These are phyloP conservation scores for Ciconia maguari DNA, from an alignment of 2,113 vertebrate species.

Conservation along the genomic window DNA sequence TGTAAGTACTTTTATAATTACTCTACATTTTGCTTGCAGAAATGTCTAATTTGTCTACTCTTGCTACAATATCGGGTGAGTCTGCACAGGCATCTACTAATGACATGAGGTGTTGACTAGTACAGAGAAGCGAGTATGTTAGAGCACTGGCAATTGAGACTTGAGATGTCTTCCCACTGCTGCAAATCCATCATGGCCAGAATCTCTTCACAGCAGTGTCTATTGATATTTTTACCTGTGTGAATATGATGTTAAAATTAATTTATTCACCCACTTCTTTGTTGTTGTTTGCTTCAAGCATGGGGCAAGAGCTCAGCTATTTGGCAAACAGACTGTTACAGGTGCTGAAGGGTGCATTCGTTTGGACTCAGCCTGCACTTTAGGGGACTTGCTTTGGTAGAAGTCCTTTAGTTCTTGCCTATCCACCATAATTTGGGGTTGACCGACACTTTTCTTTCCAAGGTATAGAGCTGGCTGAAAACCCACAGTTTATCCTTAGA, in stretches of 20 bases:
- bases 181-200: background rate
- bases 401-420: background rate
- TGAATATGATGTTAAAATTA: background rate
- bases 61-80: background rate
- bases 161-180: background rate
- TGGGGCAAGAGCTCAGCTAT: background rate
- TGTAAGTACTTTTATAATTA: constrained; percentile 76
- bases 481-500: background rate
- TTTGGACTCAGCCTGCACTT: background rate
- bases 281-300: background rate
- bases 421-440: background rate
- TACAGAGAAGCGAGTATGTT: background rate
- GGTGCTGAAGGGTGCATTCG: background rate
- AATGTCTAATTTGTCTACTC: background rate
- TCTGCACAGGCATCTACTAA: background rate
- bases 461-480: background rate
- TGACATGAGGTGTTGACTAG: background rate
- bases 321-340: background rate
- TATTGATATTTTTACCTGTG: background rate
- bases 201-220: background rate
- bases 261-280: background rate
- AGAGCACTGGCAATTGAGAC: background rate
- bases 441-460: background rate
- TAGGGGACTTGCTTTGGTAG: background rate
- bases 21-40: background rate